phyloP scores from a whole-genome alignment of 2,797 vertebrate species.

The Clarias fuscus region DNA sequence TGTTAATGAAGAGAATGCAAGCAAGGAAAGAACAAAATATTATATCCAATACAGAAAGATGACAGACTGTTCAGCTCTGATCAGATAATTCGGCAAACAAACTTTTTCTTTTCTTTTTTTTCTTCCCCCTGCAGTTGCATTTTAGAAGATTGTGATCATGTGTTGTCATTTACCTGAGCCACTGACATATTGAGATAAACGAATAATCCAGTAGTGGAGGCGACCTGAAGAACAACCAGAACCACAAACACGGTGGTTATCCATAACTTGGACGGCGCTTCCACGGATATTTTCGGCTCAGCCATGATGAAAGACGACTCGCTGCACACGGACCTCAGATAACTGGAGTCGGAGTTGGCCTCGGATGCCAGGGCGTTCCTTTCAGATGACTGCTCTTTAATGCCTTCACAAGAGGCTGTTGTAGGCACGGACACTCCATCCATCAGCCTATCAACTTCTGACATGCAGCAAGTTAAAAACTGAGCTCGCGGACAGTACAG shows the following conservation, averaged over 20 bases:
- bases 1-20: neutral
- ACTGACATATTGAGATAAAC: slow-evolving; percentile 68
- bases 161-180: slow-evolving; percentile 63
- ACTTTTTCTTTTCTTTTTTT: too few relatives aligned
- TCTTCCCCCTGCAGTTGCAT: neutral
- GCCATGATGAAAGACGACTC: slow-evolving; percentile 62
- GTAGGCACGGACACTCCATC: slow-evolving; percentile 17
- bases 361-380: slow-evolving; percentile 57
- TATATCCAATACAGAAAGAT: neutral
- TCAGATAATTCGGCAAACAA: neutral
- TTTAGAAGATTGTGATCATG: neutral
- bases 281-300: slow-evolving; percentile 27
- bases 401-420: slow-evolving; percentile 32
- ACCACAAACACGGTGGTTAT: slow-evolving; percentile 63
- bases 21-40: neutral
- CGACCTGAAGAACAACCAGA: slow-evolving; percentile 66
- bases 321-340: slow-evolving; percentile 55
- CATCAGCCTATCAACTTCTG: slow-evolving; percentile 24
- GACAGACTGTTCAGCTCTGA: neutral
- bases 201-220: slow-evolving; percentile 68
- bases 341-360: slow-evolving; percentile 47
- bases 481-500: neutral
- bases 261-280: slow-evolving; percentile 56
- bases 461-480: neutral
- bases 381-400: slow-evolving; percentile 23